phyloP scores from a whole-genome alignment of 2,888 invertebrate genomes.

The Vesta saturnalis region DNA sequence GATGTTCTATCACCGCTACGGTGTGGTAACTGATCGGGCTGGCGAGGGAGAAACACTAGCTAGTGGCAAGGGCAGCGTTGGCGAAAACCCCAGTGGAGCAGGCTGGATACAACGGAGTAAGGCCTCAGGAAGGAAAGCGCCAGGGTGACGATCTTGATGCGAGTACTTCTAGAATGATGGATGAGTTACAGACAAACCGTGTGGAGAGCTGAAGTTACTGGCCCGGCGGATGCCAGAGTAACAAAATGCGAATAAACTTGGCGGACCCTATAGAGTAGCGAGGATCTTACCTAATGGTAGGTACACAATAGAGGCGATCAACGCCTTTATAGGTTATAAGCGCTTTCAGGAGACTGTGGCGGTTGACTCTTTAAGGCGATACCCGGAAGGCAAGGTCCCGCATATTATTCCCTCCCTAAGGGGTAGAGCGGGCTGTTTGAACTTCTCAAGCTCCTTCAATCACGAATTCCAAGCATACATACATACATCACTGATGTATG shows the following conservation, averaged over 20 bases:
- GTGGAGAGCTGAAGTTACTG: background rate
- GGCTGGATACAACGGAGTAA: too few species aligned
- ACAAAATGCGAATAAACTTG: background rate
- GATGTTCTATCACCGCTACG: background rate
- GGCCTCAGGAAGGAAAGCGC: background rate
- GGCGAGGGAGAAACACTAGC: background rate
- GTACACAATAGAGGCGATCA: background rate
- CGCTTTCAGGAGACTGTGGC: background rate
- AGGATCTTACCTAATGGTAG: background rate
- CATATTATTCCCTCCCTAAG: too few species aligned
- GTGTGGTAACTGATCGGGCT: background rate
- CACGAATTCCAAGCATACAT: too few species aligned
- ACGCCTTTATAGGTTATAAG: background rate
- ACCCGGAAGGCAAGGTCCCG: too few species aligned
- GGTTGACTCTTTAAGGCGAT: background rate
- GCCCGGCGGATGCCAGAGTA: background rate
- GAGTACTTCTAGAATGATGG: background rate
- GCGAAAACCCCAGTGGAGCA: too few species aligned
- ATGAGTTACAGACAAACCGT: background rate
- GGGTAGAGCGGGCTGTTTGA: too few species aligned
- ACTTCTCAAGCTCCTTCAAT: too few species aligned
- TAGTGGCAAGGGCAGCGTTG: background rate
- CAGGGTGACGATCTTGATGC: background rate
- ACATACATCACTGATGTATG: too few species aligned
- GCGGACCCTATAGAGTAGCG: background rate